Evolutionary conservation across 2,797 vertebrate species (phyloP).

Genomic region (Arnoldichthys spilopterus): DNA sequence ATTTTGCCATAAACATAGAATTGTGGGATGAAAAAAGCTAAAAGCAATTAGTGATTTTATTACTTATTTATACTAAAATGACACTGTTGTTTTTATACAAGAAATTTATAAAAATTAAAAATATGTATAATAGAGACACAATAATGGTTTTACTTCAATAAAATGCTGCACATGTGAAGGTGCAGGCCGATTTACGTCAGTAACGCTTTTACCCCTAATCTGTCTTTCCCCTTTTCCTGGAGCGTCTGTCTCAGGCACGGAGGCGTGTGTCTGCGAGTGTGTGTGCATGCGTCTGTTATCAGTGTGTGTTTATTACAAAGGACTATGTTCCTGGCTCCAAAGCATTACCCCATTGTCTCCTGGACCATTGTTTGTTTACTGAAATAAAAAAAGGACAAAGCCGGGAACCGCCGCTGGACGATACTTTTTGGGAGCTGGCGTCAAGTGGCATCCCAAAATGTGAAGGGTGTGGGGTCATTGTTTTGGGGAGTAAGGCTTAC

Average conservation of each 20-base stretch:
- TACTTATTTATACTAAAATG: no score
- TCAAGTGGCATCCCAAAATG: slow-evolving; percentile 54
- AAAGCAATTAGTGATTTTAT: no score
- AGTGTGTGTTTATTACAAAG: slow-evolving; percentile 47
- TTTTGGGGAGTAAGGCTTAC: slow-evolving; percentile 32
- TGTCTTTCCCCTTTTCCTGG: slow-evolving; percentile 45
- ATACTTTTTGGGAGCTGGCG: slow-evolving; percentile 44
- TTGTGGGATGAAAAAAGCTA: no score
- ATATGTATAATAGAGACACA: neutral
- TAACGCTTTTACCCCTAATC: slow-evolving; percentile 24
- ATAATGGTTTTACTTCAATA: neutral
- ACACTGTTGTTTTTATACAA: no score
- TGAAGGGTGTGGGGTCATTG: slow-evolving; percentile 49
- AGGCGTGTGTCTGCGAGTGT: slow-evolving; percentile 33
- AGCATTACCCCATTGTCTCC: slow-evolving; percentile 57
- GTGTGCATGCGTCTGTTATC: slow-evolving; percentile 29
- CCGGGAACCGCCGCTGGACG: slow-evolving; percentile 44
- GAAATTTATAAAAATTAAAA: neutral
- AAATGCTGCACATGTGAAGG: neutral
- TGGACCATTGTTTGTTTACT: slow-evolving; percentile 60
- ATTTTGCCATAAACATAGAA: no score
- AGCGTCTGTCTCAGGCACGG: slow-evolving; percentile 35
- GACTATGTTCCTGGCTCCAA: slow-evolving; percentile 38
- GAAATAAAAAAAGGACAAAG: slow-evolving; percentile 52
- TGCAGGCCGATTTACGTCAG: slow-evolving; percentile 12